Evolutionary conservation across 2,888 invertebrate species (phyloP).

Genomic region (Agrochola macilenta): DNA sequence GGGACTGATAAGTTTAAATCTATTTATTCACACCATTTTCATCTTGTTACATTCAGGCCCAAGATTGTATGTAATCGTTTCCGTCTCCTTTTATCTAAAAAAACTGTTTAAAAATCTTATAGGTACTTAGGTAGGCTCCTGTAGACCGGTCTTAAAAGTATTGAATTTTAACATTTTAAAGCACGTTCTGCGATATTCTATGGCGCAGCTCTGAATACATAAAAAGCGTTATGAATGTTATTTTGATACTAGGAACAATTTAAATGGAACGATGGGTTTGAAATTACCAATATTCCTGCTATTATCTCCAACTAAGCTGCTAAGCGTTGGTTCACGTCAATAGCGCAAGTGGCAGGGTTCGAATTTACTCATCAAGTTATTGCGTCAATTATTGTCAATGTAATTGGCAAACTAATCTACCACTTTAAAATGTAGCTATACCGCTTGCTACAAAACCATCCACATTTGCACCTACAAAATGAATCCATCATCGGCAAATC

Average conservation of each 20-base stretch:
- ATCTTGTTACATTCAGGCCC: too few species aligned
- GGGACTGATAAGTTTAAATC: too few species aligned
- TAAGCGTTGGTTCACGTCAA: not conserved
- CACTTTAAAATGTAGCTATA: not conserved
- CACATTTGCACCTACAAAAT: conserved; percentile 12
- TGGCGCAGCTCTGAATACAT: not conserved
- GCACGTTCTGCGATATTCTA: conserved; percentile 9
- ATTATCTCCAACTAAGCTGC: not conserved
- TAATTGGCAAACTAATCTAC: not conserved
- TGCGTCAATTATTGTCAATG: not conserved
- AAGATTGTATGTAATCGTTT: too few species aligned
- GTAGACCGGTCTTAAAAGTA: conserved; percentile 12
- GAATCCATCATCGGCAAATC: conserved; percentile 41
- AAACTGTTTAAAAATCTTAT: not conserved
- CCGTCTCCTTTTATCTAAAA: too few species aligned
- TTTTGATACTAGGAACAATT: not conserved
- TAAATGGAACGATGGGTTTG: not conserved
- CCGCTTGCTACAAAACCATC: not conserved
- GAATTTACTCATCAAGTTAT: not conserved
- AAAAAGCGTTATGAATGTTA: not conserved
- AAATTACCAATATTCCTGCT: not conserved
- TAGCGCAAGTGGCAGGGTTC: not conserved
- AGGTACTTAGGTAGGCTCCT: not conserved
- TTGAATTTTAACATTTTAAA: conserved; percentile 35
- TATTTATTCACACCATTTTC: too few species aligned